Evolutionary conservation across 1,140 invertebrate genomes (phyloP), one percentile per base, ranked within the genome.

Genomic region (Sinella curviseta): DNA sequence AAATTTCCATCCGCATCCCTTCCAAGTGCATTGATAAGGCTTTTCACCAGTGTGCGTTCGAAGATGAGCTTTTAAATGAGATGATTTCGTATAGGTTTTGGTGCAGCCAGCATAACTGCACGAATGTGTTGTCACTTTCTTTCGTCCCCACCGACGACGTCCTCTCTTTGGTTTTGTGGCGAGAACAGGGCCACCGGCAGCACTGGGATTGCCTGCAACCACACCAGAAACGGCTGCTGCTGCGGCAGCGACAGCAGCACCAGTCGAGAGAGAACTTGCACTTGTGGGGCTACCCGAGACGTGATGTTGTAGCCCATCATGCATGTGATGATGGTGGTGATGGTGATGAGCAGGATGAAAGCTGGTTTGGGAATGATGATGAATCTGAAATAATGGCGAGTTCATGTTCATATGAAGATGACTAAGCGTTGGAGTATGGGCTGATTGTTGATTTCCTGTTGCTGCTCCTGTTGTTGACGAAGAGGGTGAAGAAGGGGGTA

Each of bases 11-110:
- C 82, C 80, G 55, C 83, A 84, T 0, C 83, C 83, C 33, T 83
- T 83, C 82, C 82, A 83, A 28, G 79, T 81, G 70, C 83, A 84
- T 35, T 83, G 82, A 67, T 83, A 84, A 20, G 83, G 83, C 76
- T 84, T 84, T 73, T 84, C 83, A 0, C 90, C 90, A 88, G 90
- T 91, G 85, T 91, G 90, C 35, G 90, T 91, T 76, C 92, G 87
- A 2, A 93, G 87, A 86, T 94, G 93, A 1, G 93, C 93, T 84
- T 93, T 93, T 12, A 94, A 87, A 86, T 94, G 93, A 1, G 92
- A 93, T 74, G 92, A 93, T 86, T 94, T 94, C 24, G 92, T 92
- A 86, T 94, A 94, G 60, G 92, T 90, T 86, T 94, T 94, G 76
- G 90, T 89, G 86, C 93, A 94, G 14, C 91, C 91, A 4, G 89